Conservation (phyloP, 2,797 vertebrate genomes). For the Tenualosa thibaudeaui region DNA sequence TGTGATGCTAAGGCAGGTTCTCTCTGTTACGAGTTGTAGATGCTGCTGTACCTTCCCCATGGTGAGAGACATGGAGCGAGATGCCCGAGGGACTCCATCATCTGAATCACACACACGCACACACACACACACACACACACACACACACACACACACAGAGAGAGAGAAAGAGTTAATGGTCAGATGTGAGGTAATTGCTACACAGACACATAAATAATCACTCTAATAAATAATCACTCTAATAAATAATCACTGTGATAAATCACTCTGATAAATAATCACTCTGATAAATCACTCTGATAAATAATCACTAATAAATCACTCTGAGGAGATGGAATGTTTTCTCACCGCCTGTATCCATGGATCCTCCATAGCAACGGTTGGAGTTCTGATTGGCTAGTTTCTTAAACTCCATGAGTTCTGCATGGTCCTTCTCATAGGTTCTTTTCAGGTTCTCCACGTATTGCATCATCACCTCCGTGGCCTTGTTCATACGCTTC, state of each 20-base stretch:
- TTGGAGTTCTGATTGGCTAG: conserved; percentile 97
- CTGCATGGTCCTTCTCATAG: conserved; percentile 97
- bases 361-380: conserved; percentile 85
- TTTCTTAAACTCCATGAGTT: conserved; percentile 97
- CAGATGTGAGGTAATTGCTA: background rate
- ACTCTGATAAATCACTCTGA: too few species aligned
- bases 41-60: conserved; percentile 85
- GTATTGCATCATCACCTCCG: conserved; percentile 99
- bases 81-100: conserved; percentile 88
- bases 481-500: conserved; percentile 97
- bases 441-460: conserved; percentile 98
- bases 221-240: too few species aligned
- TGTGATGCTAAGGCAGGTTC: too few species aligned
- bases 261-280: too few species aligned
- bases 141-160: background rate
- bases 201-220: background rate
- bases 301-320: too few species aligned
- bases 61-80: conserved; percentile 94
- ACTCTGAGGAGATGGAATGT: background rate
- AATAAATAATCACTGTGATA: too few species aligned
- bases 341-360: conserved; percentile 78
- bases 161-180: background rate
- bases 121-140: conserved; percentile 8
- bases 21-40: background rate
- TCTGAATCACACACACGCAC: conserved; percentile 72